phyloP scores from a whole-genome alignment of 1,140 invertebrate species.

The Drosophila yakuba region DNA sequence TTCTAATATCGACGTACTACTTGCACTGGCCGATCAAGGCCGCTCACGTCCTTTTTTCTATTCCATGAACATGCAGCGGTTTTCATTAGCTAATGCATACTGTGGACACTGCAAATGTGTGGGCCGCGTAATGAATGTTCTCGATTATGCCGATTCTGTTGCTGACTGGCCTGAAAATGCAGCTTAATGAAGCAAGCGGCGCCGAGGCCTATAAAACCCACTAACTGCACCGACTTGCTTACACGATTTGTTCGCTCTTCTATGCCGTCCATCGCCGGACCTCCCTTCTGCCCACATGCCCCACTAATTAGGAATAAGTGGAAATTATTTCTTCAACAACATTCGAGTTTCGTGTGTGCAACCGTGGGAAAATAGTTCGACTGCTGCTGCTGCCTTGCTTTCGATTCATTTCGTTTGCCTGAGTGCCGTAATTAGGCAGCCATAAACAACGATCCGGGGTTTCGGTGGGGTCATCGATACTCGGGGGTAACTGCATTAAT shows the following conservation, averaged over 20 bases:
- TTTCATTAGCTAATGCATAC: slow-evolving; percentile 31
- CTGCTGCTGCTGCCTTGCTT: slow-evolving; percentile 27
- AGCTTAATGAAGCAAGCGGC: slow-evolving; percentile 75
- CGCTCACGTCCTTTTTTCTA: not conserved
- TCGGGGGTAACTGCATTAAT: slow-evolving; percentile 41
- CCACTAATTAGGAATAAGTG: slow-evolving; percentile 80
- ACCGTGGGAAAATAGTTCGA: slow-evolving; percentile 62
- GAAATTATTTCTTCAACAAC: slow-evolving; percentile 76
- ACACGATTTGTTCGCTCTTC: slow-evolving; percentile 52
- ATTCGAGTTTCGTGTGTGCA: slow-evolving; percentile 42
- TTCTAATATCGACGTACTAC: not conserved
- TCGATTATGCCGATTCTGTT: slow-evolving; percentile 52
- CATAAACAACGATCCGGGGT: slow-evolving; percentile 49
- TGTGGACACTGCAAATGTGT: slow-evolving; percentile 31
- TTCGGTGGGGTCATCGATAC: slow-evolving; percentile 11
- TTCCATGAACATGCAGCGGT: not conserved
- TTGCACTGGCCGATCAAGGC: not conserved
- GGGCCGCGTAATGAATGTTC: slow-evolving; percentile 70
- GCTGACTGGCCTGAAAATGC: slow-evolving; percentile 76
- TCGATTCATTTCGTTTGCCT: slow-evolving; percentile 49
- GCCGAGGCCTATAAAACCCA: slow-evolving; percentile 72
- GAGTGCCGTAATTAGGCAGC: slow-evolving; percentile 67
- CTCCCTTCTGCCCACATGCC: slow-evolving; percentile 27
- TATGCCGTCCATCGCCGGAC: slow-evolving; percentile 1
- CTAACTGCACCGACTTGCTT: slow-evolving; percentile 77